A percentile compares a stretch with the other conserved stretches of the same genome.
These are phyloP conservation scores for Zaprionus tsacasi DNA, from an alignment of 1,140 invertebrate genomes.

Conservation along the genomic window DNA sequence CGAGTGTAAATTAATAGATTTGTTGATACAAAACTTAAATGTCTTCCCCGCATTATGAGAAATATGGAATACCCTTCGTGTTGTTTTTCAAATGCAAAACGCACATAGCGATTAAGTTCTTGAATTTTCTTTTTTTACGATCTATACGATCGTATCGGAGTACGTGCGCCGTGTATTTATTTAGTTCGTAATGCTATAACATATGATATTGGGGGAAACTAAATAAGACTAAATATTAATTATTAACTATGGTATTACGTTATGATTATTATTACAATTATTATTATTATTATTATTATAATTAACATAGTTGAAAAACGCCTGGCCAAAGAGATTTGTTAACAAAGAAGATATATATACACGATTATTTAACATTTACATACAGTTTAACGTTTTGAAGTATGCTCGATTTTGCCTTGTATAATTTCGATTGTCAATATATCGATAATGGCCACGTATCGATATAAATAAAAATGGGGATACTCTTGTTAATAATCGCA, in stretches of 20 bases:
- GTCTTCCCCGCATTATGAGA: constrained; percentile 50
- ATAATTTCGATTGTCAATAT: constrained; percentile 16
- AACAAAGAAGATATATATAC: constrained; percentile 45
- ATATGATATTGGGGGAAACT: constrained; percentile 46
- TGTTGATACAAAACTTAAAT: constrained; percentile 50
- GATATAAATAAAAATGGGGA: constrained; percentile 6
- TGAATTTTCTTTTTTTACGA: constrained; percentile 1
- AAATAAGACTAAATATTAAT: constrained; percentile 46
- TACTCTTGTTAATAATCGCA: constrained; percentile 43
- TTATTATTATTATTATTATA: constrained; percentile 4
- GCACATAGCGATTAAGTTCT: not conserved
- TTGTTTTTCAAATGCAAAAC: constrained; percentile 14
- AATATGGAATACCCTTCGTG: constrained; percentile 3
- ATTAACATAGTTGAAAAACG: constrained; percentile 52
- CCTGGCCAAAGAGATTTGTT: constrained; percentile 78
- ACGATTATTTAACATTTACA: constrained; percentile 40
- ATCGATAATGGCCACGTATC: constrained; percentile 8
- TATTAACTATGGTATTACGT: constrained; percentile 29
- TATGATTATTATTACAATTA: constrained; percentile 4
- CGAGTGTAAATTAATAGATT: constrained; percentile 30
- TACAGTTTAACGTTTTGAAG: not conserved
- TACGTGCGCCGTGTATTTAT: constrained; percentile 32
- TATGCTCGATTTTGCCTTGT: constrained; percentile 36
- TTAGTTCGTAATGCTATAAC: constrained; percentile 47
- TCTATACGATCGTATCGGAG: not conserved